A percentile compares a stretch with the other conserved stretches of the same genome.
Conservation (phyloP, 64 coral and sea anemone species). For the Exaiptasia diaphana region DNA sequence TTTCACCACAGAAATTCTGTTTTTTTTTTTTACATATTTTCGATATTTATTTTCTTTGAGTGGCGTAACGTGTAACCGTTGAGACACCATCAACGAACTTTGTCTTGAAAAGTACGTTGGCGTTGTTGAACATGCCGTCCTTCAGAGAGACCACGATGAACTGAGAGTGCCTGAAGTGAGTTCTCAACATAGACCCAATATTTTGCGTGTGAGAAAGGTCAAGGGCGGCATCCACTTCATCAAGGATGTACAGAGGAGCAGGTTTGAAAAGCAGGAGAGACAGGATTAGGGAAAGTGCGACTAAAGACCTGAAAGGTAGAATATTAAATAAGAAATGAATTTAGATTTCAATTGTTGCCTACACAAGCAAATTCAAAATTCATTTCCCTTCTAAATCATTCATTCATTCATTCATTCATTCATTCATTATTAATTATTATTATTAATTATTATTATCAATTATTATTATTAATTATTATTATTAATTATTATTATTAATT, state of each 20-base stretch:
- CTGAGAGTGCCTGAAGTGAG: slow-evolving; percentile 97
- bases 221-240: slow-evolving; percentile 92
- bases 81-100: slow-evolving; percentile 98
- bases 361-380: too few species aligned
- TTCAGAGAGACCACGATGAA: slow-evolving; percentile 97
- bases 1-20: too few species aligned
- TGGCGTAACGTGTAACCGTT: slow-evolving; percentile 90
- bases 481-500: too few species aligned
- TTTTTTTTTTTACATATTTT: too few species aligned
- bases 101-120: slow-evolving; percentile 95
- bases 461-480: too few species aligned
- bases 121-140: slow-evolving; percentile 99
- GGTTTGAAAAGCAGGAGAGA: slow-evolving; percentile 95
- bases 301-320: slow-evolving; percentile 58
- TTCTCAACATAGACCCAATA: slow-evolving; percentile 89
- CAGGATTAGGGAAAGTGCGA: slow-evolving; percentile 88
- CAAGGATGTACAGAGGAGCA: slow-evolving; percentile 93
- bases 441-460: too few species aligned
- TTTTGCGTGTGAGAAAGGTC: slow-evolving; percentile 96
- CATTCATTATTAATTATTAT: too few species aligned
- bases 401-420: too few species aligned
- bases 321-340: not conserved
- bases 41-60: too few species aligned
- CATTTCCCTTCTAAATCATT: too few species aligned
- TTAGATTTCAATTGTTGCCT: too few species aligned